These are phyloP conservation scores for Drosophila setosimentum DNA, from an alignment of 2,888 invertebrate genomes.

Conservation along the genomic window DNA sequence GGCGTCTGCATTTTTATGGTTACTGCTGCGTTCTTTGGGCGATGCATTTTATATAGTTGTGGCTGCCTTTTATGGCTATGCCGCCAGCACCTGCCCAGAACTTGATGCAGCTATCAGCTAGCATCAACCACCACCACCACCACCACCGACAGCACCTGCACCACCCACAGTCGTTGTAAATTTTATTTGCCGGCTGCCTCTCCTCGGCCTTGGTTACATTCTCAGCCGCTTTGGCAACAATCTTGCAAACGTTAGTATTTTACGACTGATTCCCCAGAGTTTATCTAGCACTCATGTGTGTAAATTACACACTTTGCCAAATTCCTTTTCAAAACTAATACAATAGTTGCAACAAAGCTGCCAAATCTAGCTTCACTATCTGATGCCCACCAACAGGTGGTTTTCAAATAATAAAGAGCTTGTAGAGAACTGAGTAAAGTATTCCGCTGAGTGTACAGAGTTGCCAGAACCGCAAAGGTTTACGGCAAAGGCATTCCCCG, in stretches of 20 bases:
- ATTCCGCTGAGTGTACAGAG: background rate
- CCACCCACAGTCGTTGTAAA: slow-evolving; percentile 48
- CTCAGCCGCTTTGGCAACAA: slow-evolving; percentile 46
- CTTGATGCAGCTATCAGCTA: slow-evolving; percentile 3
- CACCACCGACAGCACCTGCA: slow-evolving; percentile 7
- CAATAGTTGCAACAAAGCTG: slow-evolving; percentile 26
- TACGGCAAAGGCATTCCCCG: background rate
- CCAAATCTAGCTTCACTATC: background rate
- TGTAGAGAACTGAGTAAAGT: background rate
- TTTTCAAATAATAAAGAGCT: background rate
- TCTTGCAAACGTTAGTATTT: slow-evolving; percentile 48
- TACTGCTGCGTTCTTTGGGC: slow-evolving; percentile 44
- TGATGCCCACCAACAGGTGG: slow-evolving; percentile 1
- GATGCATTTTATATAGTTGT: slow-evolving; percentile 55
- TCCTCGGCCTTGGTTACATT: slow-evolving; percentile 45
- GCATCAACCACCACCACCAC: slow-evolving; percentile 8
- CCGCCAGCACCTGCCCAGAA: slow-evolving; percentile 15
- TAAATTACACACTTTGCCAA: slow-evolving; percentile 41
- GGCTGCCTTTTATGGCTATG: slow-evolving; percentile 55
- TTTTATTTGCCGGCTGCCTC: slow-evolving; percentile 44
- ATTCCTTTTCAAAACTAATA: slow-evolving; percentile 47
- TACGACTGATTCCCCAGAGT: slow-evolving; percentile 44
- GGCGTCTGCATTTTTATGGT: slow-evolving; percentile 58
- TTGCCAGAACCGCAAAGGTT: background rate
- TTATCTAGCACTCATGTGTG: slow-evolving; percentile 25